Evolutionary conservation across 2,113 vertebrate species (phyloP), one percentile per base, ranked within the genome.

Genomic region (Orycteropus afer): DNA sequence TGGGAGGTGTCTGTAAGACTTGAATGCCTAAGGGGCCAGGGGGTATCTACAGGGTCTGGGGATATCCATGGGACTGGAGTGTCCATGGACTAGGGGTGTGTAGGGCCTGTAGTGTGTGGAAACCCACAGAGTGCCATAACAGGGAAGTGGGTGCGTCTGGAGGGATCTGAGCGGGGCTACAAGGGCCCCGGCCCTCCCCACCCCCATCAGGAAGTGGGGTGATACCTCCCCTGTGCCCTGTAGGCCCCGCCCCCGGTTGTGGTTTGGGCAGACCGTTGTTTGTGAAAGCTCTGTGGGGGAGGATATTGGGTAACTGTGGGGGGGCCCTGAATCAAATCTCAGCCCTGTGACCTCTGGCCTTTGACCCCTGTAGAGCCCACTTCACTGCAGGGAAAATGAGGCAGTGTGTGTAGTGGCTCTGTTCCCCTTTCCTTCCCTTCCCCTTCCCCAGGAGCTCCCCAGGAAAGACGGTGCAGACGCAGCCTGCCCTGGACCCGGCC

Each of bases 391-490:
- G 69, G 79, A 89, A 89, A 92, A 61, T 40, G 87, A 96, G 92
- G 77, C 88, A 83, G 65, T 20, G 22, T 27, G 2, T n/a, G n/a
- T n/a, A n/a, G n/a, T n/a, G n/a, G n/a, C n/a, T n/a, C n/a, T n/a
- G n/a, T n/a, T n/a, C n/a, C 13, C 8, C 13, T 4, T 1, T 5
- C 7, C 4, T 34, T 34, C 17, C 55, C 40, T 9, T 27, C 23
- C 1, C 0, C 13, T 34, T 18, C 1, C 96, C 49, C 98, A 99
- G 98, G 99, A 99, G 93, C 98, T 98, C 71, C 98, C 99, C 84
- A 98, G 98, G 42, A 99, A 98, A 95, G 99, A 99, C 45, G 98
- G 97, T 0, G 84, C 96, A 0, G 99, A 99, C 0, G 1, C 86
- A 0, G 45, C 95, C 0, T 40, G 95, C 17, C 86, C 57, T 1